Conservation (phyloP, 2,113 vertebrate genomes). For the Rhombomys opimus region DNA sequence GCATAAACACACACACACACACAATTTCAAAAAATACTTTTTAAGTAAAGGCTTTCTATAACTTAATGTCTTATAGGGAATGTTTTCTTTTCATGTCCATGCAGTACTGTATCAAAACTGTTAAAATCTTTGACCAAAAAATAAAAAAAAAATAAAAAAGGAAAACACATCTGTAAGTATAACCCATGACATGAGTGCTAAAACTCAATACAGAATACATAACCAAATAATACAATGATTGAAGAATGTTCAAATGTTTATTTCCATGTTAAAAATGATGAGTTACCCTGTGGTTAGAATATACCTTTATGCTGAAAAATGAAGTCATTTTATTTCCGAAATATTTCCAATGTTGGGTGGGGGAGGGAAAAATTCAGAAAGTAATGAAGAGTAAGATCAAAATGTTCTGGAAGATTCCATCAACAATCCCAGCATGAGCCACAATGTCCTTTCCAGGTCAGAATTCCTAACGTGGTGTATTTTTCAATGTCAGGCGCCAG, state of each 20-base stretch:
- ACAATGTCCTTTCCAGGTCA: slow-evolving; percentile 63
- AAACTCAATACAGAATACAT: not conserved
- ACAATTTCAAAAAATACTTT: too few relatives aligned
- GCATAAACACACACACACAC: not conserved
- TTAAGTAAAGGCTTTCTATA: not conserved
- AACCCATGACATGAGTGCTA: not conserved
- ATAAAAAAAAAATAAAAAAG: not conserved
- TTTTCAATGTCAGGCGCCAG: slow-evolving; percentile 69
- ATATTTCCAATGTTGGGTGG: slow-evolving; percentile 56
- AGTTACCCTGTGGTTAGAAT: slow-evolving; percentile 83
- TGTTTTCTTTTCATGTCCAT: not conserved
- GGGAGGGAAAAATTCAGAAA: slow-evolving; percentile 53
- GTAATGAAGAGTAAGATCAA: slow-evolving; percentile 77
- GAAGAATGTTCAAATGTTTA: slow-evolving; percentile 80
- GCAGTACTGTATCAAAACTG: not conserved
- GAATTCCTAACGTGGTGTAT: slow-evolving; percentile 76
- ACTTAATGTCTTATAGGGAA: not conserved
- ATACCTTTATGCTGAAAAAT: slow-evolving; percentile 78
- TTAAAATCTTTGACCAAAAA: not conserved
- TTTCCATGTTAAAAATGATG: slow-evolving; percentile 83
- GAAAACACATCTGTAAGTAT: not conserved
- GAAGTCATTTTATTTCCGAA: slow-evolving; percentile 83
- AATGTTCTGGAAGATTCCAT: slow-evolving; percentile 77
- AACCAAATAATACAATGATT: slow-evolving; percentile 33
- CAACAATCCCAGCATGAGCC: slow-evolving; percentile 75